Evolutionary conservation across 2,888 invertebrate genomes (phyloP).

Genomic region (Aphodius sticticus): DNA sequence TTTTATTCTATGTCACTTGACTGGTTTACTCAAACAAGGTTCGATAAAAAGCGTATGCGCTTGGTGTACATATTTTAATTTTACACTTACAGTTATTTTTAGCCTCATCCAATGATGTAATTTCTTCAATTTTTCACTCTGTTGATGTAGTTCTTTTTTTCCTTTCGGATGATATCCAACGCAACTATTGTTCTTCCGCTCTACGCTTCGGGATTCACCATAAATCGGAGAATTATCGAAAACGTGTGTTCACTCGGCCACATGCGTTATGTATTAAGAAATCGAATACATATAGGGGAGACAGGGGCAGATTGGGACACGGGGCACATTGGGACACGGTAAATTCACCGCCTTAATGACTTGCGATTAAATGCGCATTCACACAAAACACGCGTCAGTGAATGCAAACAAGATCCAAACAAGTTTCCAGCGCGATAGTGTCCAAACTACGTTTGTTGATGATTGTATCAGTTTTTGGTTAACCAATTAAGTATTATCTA

Average conservation of each 20-base stretch:
- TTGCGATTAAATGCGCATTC: too few relatives aligned
- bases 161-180: not conserved
- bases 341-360: too few relatives aligned
- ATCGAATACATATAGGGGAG: too few relatives aligned
- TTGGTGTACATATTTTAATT: not conserved
- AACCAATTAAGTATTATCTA: too few relatives aligned
- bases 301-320: too few relatives aligned
- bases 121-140: not conserved
- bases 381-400: too few relatives aligned
- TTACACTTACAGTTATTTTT: not conserved
- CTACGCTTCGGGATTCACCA: not conserved
- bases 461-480: too few relatives aligned
- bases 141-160: not conserved
- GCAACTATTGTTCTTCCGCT: not conserved
- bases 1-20: not conserved
- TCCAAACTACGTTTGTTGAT: too few relatives aligned
- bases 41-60: not conserved
- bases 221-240: not conserved
- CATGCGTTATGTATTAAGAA: not conserved
- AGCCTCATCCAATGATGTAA: not conserved
- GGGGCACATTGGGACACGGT: too few relatives aligned
- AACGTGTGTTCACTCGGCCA: not conserved
- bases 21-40: not conserved
- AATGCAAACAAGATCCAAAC: too few relatives aligned
- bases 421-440: too few relatives aligned